Conservation (phyloP, 2,797 vertebrate species). For the Urosaurus nigricauda region DNA sequence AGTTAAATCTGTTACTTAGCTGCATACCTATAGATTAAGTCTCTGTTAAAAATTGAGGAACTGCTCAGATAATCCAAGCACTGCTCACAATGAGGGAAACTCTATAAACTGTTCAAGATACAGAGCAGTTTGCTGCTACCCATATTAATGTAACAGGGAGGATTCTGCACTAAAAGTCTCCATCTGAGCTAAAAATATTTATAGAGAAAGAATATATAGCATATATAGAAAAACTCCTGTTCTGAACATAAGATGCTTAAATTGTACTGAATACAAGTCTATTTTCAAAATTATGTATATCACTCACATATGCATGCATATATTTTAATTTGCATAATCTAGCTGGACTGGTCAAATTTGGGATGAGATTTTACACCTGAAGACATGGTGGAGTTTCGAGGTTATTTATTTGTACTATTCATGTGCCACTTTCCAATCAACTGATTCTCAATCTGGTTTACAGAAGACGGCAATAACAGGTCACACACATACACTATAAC, state of each 20-base stretch:
- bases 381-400: no score
- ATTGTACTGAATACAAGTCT: background rate
- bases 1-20: constrained; percentile 33
- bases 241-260: background rate
- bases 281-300: background rate
- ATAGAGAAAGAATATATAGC: background rate
- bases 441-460: background rate
- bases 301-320: background rate
- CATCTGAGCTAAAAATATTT: background rate
- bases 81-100: background rate
- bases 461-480: background rate
- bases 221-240: background rate
- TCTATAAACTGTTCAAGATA: background rate
- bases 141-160: background rate
- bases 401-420: background rate
- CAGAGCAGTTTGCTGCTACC: background rate
- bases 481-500: background rate
- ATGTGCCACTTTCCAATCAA: background rate
- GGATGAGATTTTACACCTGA: background rate
- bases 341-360: background rate
- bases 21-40: constrained; percentile 27
- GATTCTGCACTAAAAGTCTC: background rate
- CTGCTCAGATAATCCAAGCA: background rate
- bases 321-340: background rate
- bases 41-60: constrained; percentile 24